These are phyloP conservation scores for Heliocidaris tuberculata DNA, from an alignment of 35 echinoderm and acorn worm genomes.

Conservation along the genomic window DNA sequence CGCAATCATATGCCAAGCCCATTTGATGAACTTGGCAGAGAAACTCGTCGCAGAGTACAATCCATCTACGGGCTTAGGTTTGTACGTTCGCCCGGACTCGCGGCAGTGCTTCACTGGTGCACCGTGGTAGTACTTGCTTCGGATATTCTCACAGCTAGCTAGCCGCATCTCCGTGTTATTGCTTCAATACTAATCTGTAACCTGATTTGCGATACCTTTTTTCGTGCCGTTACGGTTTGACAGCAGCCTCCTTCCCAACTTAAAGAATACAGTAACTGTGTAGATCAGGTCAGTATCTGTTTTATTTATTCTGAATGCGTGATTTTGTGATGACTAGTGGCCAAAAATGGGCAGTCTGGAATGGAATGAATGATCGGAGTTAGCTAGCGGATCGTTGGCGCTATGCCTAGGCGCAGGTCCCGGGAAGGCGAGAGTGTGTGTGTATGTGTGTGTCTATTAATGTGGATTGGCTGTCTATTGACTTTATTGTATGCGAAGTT, in stretches of 20 bases:
- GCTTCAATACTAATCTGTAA: too few relatives aligned
- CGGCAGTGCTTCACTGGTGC: neutral
- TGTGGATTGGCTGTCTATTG: too few relatives aligned
- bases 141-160: too few relatives aligned
- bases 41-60: neutral
- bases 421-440: too few relatives aligned
- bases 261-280: neutral
- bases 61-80: neutral
- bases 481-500: too few relatives aligned
- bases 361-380: neutral
- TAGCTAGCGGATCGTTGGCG: too few relatives aligned
- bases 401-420: too few relatives aligned
- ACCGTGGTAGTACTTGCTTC: too few relatives aligned
- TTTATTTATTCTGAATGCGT: neutral
- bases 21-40: neutral
- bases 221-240: neutral
- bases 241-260: neutral
- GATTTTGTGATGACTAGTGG: too few relatives aligned
- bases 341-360: neutral
- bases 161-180: too few relatives aligned
- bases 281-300: neutral
- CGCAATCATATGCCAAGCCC: slow-evolving; percentile 6
- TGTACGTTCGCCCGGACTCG: neutral
- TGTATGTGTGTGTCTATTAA: too few relatives aligned
- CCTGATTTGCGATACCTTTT: too few relatives aligned